Base-by-base conservation (phyloP, 2,888 invertebrate species). In the Drosophila neoperkinsi region DNA sequence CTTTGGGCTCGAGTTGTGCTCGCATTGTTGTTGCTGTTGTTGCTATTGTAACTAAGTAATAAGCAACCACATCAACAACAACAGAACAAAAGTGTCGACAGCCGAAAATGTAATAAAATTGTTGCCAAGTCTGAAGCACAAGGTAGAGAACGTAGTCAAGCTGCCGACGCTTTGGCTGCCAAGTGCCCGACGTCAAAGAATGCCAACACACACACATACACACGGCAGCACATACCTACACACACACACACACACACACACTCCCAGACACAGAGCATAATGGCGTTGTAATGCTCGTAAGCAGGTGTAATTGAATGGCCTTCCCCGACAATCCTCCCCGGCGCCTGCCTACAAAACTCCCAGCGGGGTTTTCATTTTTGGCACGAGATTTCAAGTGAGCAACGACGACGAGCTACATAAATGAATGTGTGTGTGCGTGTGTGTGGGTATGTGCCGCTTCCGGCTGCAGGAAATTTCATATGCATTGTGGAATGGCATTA, bases 271-370 rank as follows among this genome's bases (percentile, higher is more conserved):
- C 43, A 50, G 30, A 67, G 34, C 53, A 57, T 82, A 72, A 77
- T 82, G 79, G 77, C 64, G 63, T 78, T 81, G 83, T 82, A 81
- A 82, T 79, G 79, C 83, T 79, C 72, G 81, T 81, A 88, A 87
- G 86, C 87, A 87, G 86, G 89, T 87, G 89, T 88, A 87, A 86
- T 87, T 88, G 86, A 87, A 87, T 87, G 87, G 80, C 64, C 82
- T 71, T 65, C 57, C 67, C 58, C 60, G 0, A 16, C 11, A 16
- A n/a, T 25, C 33, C 31, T 16, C 63, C 36, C 10, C 46, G 2
- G 46, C 9, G 25, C 1, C 46, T 56, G 56, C 38, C 52, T 38
- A n/a, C 13, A 4, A 36, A 73, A 51, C 59, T 73, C 77, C 62
- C 77, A 59, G 56, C 33, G 75, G 72, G 75, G 65, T 60, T 77